Evolutionary conservation across 2,888 invertebrate genomes (phyloP).

Genomic region (Copidosoma aretas): DNA sequence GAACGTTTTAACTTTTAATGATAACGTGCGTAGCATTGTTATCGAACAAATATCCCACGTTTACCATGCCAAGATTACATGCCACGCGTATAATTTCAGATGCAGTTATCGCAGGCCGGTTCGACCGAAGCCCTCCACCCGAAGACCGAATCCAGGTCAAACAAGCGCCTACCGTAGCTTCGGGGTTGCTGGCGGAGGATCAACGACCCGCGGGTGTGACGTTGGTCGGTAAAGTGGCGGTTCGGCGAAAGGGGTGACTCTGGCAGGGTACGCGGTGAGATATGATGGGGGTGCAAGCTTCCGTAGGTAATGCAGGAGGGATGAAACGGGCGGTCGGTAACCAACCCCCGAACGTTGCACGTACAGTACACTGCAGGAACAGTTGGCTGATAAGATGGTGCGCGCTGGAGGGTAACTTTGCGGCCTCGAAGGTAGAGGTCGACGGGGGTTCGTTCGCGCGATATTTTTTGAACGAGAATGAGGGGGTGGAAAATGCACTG

Average conservation of each 20-base stretch:
- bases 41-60: background rate
- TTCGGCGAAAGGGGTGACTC: conserved; percentile 1
- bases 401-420: background rate
- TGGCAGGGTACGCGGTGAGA: background rate
- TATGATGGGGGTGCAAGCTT: conserved; percentile 17
- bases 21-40: background rate
- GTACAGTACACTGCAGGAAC: background rate
- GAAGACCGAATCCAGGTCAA: background rate
- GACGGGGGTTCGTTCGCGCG: too few species aligned
- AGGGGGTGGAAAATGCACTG: too few species aligned
- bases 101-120: conserved; percentile 16
- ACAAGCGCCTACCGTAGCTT: conserved; percentile 1
- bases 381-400: conserved; percentile 11
- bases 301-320: conserved; percentile 40
- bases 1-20: too few species aligned
- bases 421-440: background rate
- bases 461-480: too few species aligned
- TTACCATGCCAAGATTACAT: too few species aligned
- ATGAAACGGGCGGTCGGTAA: conserved; percentile 29
- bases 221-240: conserved; percentile 23
- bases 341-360: background rate
- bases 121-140: background rate
- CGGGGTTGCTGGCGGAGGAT: conserved; percentile 18
- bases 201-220: conserved; percentile 7
- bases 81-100: conserved; percentile 1